These are phyloP conservation scores for Nomada goodeniana DNA, from an alignment of 2,888 invertebrate genomes.

Conservation along the genomic window DNA sequence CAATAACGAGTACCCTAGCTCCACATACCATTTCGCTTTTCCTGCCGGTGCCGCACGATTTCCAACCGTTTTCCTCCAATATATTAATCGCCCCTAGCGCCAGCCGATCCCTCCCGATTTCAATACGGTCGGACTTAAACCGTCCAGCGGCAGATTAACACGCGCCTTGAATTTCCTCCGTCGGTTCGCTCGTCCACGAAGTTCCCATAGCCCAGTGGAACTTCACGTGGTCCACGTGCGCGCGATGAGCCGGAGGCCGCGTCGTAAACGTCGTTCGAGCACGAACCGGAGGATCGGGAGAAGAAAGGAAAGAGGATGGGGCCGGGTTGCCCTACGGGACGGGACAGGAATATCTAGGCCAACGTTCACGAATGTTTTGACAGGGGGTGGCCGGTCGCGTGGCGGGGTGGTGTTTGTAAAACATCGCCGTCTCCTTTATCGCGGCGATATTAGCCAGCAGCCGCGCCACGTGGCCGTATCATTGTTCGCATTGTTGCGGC, in stretches of 20 bases:
- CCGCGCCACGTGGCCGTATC: conserved; percentile 70
- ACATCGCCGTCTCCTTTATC: conserved; percentile 82
- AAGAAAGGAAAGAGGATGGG: conserved; percentile 10
- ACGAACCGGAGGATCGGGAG: conserved; percentile 1
- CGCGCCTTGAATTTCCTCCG: background rate
- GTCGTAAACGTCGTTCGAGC: conserved; percentile 6
- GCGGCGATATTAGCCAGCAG: conserved; percentile 80
- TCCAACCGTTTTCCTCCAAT: too few species aligned
- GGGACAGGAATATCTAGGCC: conserved; percentile 25
- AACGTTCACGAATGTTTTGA: conserved; percentile 81
- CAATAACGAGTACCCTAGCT: too few species aligned
- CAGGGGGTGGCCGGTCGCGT: conserved; percentile 81
- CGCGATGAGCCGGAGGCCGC: background rate
- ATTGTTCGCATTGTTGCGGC: conserved; percentile 81
- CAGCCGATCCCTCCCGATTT: background rate
- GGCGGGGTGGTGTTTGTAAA: conserved; percentile 83
- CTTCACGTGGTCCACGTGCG: conserved; percentile 27
- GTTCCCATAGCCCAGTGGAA: background rate
- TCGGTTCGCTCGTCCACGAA: background rate
- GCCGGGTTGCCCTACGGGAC: conserved; percentile 46
- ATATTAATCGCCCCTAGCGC: background rate
- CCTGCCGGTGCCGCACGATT: too few species aligned
- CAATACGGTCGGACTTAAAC: background rate
- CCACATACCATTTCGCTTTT: too few species aligned
- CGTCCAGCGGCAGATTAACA: background rate